Evolutionary conservation across 92 coral and sea anemone genomes (phyloP), one percentile per base, ranked within the genome.

Genomic region (Isaurus tuberculatus): DNA sequence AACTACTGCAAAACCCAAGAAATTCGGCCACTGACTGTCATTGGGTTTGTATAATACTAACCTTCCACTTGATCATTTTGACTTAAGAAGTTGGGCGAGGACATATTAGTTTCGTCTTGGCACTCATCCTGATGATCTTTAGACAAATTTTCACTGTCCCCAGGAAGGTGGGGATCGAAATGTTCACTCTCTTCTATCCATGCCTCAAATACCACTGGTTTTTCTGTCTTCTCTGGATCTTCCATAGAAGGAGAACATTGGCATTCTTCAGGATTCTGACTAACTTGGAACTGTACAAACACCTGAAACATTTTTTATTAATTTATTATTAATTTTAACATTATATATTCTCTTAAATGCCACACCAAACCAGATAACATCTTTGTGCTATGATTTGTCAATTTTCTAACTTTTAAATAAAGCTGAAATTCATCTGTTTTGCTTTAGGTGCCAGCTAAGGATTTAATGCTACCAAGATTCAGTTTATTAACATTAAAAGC

Each of bases 161-260:
- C 55, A 60, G 70, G 1, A 33, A 55, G 7, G 17, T 77, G 70
- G 32, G 82, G 51, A 4, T 34, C 34, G 13, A 5, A 33, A 17
- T 58, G 70, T 60, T 33, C 53, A 34, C 53, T 58, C 36, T 77
- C 70, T 58, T 77, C 82, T 25, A 77, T 32, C 82, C 82, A 77
- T 13, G 82, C 82, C 58, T 77, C 82, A 77, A 77, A 77, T 9
- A 77, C 82, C 5, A 28, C 34, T 22, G 82, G 82, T 36, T 46
- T 77, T 22, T 63, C 70, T 34, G 32, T 27, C 48, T 77, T 63
- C 27, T 58, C 48, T 34, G 51, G 14, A 19, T 36, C 68, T 40
- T 2, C 33, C 6, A 19, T 14, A 77, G 55, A 27, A 17, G 82
- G 3, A 48, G 20, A 37, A 11, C 70, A 31, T 36, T 60, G 82